Evolutionary conservation across 2,113 vertebrate genomes (phyloP), one percentile per base, ranked within the genome.

Genomic region (Sisor rabdophorus): DNA sequence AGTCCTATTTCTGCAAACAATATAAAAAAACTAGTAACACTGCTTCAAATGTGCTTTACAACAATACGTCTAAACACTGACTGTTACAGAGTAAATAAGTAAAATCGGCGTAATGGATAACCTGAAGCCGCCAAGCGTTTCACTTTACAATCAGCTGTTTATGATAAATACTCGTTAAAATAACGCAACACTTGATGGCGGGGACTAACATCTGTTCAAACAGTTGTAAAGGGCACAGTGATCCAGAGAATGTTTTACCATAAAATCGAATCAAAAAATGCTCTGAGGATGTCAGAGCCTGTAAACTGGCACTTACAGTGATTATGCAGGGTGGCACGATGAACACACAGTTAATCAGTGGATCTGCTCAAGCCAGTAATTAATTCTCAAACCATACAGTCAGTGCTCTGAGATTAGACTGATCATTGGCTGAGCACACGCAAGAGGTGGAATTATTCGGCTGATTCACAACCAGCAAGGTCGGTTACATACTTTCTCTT

Each of bases 191-290:
- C 75, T 78, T 3, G 22, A 10, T 32, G 36, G 48, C 52, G 3
- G 75, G 58, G 70, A 75, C 11, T 58, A 73, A 30, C 55, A 48
- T 24, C 60, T 65, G 40, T 22, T 63, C 26, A 22, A 32, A 83
- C 67, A 80, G 76, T 73, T 80, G 71, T 76, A 16, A n/a, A n/a
- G 36, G 58, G 50, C 72, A 83, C 60, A 80, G 72, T 83, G 73
- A 69, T 75, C 72, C 58, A 61, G 58, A 40, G 63, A 63, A 76
- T 44, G 13, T 12, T 4, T 59, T 65, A 73, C 20, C 58, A 58
- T 54, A 67, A 78, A 83, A n/a, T n/a, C n/a, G n/a, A n/a, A n/a
- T n/a, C n/a, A 65, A 56, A 50, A 48, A 76, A 67, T 20, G 22
- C 54, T 71, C 64, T 52, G 50, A 19, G 19, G 47, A 15, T 50